A percentile compares a stretch with the other conserved stretches of the same genome.
These are phyloP conservation scores for Lacanobia wlatinum DNA, from an alignment of 2,888 invertebrate genomes.

Conservation along the genomic window DNA sequence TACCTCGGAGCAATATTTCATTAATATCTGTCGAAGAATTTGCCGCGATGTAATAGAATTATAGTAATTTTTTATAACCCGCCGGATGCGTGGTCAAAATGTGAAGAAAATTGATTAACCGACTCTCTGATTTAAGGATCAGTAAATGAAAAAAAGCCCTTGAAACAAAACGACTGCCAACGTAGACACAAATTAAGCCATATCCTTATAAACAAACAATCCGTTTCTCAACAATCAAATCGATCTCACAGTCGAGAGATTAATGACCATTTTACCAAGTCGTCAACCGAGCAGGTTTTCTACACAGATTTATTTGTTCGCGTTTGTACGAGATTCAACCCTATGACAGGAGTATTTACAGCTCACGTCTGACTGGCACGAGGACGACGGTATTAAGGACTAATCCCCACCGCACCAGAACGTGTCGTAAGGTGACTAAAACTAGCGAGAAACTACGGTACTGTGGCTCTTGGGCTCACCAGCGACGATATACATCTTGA, in stretches of 20 bases:
- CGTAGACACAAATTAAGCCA: conserved; percentile 33
- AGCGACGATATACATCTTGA: conserved; percentile 46
- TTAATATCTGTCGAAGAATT: conserved; percentile 88
- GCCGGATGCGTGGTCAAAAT: conserved; percentile 56
- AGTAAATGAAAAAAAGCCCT: background rate
- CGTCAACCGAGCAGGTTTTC: conserved; percentile 64
- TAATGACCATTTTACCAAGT: conserved; percentile 66
- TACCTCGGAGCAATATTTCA: conserved; percentile 84
- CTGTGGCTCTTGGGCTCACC: conserved; percentile 33
- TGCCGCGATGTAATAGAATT: conserved; percentile 80
- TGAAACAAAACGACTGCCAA: background rate
- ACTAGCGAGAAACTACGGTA: conserved; percentile 58
- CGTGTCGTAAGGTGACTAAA: conserved; percentile 65
- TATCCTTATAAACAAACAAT: conserved; percentile 51
- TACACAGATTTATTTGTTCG: conserved; percentile 58
- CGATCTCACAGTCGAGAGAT: conserved; percentile 59
- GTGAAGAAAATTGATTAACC: conserved; percentile 1
- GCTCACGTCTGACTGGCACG: conserved; percentile 36
- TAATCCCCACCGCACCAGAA: conserved; percentile 59
- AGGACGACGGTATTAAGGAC: conserved; percentile 58
- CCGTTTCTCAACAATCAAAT: conserved; percentile 56
- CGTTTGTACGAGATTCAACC: conserved; percentile 45
- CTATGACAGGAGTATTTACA: conserved; percentile 49
- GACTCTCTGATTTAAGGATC: background rate
- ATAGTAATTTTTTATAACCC: conserved; percentile 73